A percentile compares a stretch with the other conserved stretches of the same genome.
These are phyloP conservation scores for Loxodonta africana DNA, from an alignment of 2,113 vertebrate genomes.

Conservation along the genomic window DNA sequence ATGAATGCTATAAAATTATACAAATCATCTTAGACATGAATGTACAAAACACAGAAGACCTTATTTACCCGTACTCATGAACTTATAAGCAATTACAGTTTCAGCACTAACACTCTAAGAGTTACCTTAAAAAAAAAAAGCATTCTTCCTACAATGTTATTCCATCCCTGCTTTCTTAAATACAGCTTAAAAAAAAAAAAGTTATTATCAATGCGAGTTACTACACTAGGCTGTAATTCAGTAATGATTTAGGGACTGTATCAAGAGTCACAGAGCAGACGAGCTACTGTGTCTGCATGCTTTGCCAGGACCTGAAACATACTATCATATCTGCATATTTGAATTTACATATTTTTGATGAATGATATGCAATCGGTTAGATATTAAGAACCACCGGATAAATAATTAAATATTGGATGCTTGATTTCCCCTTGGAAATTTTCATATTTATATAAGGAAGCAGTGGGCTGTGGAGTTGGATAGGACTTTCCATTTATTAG, in stretches of 20 bases:
- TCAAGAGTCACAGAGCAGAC: background rate
- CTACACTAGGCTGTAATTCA: background rate
- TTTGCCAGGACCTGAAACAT: background rate
- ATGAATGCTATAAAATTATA: constrained; percentile 34
- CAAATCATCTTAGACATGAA: background rate
- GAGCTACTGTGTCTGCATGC: background rate
- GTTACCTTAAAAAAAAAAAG: constrained; percentile 3
- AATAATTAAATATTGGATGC: background rate
- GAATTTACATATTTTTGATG: background rate
- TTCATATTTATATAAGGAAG: background rate
- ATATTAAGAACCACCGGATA: background rate
- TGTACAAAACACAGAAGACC: background rate
- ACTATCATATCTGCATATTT: background rate
- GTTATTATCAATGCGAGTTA: background rate
- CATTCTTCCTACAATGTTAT: background rate
- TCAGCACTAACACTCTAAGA: background rate
- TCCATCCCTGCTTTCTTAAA: background rate
- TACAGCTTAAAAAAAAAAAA: background rate
- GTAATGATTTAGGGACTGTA: background rate
- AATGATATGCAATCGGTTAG: background rate
- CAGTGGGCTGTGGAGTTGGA: too few relatives aligned
- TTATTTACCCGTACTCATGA: background rate
- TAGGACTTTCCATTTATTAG: background rate
- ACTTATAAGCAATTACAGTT: background rate
- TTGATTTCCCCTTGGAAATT: background rate